phyloP scores from a whole-genome alignment of 1,140 invertebrate genomes.

The Drosophila sproati region DNA sequence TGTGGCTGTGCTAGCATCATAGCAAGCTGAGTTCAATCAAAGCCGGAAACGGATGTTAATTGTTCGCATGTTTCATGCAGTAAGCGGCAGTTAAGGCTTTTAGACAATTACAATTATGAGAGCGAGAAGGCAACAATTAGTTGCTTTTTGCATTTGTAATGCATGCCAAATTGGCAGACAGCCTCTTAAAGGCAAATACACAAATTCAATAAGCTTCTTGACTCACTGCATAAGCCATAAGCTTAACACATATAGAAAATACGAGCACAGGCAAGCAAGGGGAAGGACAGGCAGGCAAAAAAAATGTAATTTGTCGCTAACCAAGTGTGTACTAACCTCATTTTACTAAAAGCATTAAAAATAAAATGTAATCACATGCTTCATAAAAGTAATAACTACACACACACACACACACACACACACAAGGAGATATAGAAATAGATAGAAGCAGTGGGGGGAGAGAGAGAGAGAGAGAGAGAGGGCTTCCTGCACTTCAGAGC shows the following conservation, averaged over 20 bases:
- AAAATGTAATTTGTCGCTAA: constrained; percentile 80
- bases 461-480: constrained; percentile 26
- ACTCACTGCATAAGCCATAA: neutral
- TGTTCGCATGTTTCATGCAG: constrained; percentile 66
- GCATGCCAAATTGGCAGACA: constrained; percentile 35
- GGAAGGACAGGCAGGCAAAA: constrained; percentile 9
- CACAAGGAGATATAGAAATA: constrained; percentile 9
- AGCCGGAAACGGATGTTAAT: constrained; percentile 80
- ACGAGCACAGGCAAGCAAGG: neutral
- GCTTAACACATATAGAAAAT: neutral
- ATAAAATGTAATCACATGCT: constrained; percentile 83
- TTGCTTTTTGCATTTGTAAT: constrained; percentile 10
- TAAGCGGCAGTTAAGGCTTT: constrained; percentile 33
- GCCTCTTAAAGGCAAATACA: constrained; percentile 25
- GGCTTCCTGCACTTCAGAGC: constrained; percentile 75
- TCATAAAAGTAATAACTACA: constrained; percentile 82
- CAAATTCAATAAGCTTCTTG: constrained; percentile 41
- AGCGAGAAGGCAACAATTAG: neutral
- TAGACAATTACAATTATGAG: constrained; percentile 44
- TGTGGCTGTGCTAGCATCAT: neutral
- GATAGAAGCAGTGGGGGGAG: neutral
- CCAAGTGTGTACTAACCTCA: constrained; percentile 83
- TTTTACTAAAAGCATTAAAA: constrained; percentile 83
- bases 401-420: constrained; percentile 55
- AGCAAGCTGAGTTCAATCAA: constrained; percentile 58